phyloP scores from a whole-genome alignment of 2,797 vertebrate species.

The Hylomyscus alleni region DNA sequence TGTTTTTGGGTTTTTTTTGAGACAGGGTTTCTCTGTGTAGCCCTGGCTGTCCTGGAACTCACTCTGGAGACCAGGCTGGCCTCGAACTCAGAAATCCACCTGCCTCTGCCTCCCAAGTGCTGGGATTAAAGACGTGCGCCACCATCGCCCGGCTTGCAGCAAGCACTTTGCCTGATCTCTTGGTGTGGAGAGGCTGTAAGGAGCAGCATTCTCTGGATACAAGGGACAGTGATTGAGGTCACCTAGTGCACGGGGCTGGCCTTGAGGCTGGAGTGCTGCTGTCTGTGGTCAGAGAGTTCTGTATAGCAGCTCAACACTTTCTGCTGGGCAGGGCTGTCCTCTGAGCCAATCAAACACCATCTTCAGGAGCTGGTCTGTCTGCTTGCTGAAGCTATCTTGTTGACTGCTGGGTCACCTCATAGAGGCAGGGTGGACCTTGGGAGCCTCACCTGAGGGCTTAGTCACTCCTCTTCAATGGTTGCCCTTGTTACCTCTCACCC shows the following conservation, averaged over 20 bases:
- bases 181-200: not conserved
- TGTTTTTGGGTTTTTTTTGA: too few relatives aligned
- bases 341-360: not conserved
- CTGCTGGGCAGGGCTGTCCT: not conserved
- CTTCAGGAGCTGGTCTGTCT: not conserved
- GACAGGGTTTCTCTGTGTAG: too few relatives aligned
- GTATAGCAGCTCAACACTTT: not conserved
- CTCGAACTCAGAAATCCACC: too few relatives aligned
- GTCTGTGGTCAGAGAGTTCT: not conserved
- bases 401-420: not conserved
- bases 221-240: accelerated
- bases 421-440: not conserved
- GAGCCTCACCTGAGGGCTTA: not conserved
- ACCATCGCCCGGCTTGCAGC: too few relatives aligned
- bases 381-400: not conserved
- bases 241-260: not conserved
- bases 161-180: not conserved
- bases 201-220: not conserved
- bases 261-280: not conserved
- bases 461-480: not conserved
- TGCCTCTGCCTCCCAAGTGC: too few relatives aligned
- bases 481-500: not conserved
- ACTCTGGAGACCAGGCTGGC: too few relatives aligned
- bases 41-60: too few relatives aligned
- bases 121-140: too few relatives aligned